Evolutionary conservation across 2,797 vertebrate species (phyloP), one percentile per base, ranked within the genome.

Genomic region (Phyllotis vaccarum): DNA sequence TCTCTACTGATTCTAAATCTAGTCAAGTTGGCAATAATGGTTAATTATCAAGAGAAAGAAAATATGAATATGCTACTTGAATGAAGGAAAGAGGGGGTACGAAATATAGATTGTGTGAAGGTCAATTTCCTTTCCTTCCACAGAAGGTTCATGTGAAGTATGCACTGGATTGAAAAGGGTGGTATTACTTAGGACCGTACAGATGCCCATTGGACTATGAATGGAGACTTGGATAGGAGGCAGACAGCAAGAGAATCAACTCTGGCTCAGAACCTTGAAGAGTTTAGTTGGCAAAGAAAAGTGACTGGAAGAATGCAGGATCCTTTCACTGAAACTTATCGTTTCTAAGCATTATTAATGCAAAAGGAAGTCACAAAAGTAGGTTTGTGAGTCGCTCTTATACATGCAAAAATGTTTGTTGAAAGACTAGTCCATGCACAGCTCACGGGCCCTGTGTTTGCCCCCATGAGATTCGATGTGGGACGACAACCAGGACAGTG

Each of bases 261-360:
- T 29, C 9, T 82, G 5, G 17, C 7, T 89, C 34, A 56, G 74
- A 94, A 56, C 9, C 34, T 22, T 19, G 11, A 34, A 90, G 40
- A 60, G 68, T 40, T 87, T 76, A 37, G n/a, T 87, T 52, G 46
- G 54, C 46, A 49, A 91, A 92, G 27, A 91, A 80, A 94, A 62
- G 46, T 34, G 1, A 12, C 70, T n/a, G 24, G 27, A 80, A 91
- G 56, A 90, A 76, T 6, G 12, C 5, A 10, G 22, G 60, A 11
- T 31, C 21, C 4, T 95, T 92, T 76, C 49, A 40, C 60, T 21
- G 78, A 78, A 6, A 29, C 27, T 34, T 34, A 16, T n/a, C 14
- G 27, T 27, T 8, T 81, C 17, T n/a, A 64, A 86, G 62, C 6
- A 58, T 79, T 82, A 68, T 54, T 83, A 49, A 92, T 56, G 40